Base-by-base conservation (phyloP, 2,888 invertebrate genomes). In the Lordiphosa andalusiaca region DNA sequence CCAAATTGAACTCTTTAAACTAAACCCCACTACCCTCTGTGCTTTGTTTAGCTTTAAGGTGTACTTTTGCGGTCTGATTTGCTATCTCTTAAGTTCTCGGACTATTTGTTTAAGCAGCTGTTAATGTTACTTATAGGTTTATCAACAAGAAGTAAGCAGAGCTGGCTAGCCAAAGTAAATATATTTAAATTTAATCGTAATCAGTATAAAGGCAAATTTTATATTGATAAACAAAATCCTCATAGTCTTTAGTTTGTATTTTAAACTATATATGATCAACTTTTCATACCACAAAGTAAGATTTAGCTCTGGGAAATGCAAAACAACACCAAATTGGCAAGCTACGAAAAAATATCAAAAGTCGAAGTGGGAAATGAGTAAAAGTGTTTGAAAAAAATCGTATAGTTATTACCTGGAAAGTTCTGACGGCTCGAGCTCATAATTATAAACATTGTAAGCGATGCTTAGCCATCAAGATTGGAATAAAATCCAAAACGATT, bases 11-110 rank as follows among this genome's bases (percentile, higher is more conserved):
- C 16, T 16, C 2, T 2, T 16, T 16, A 16, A 48, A 30, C 40
- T 36, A 46, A 59, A 33, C 21, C 49, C 37, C 16, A n/a, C 13
- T 16, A 38, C 39, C 38, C 50, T 21, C 40, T 66, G 74, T 77
- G 82, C 78, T 77, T 81, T 77, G 68, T 64, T 37, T 68, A 82
- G 84, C 77, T 81, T 72, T 80, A 77, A 84, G 78, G 39, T 46
- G 52, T 50, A 71, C 55, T 52, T 52, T 49, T 49, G 16, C 21
- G 57, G 56, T 69, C 59, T 81, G 56, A 67, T 65, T 77, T 81
- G 78, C 77, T 63, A 54, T 19, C 33, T 61, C 19, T 46, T 62
- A 53, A 47, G 61, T 61, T 64, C 48, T 64, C 39, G 13, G 39
- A 38, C 41, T 35, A 37, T 62, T 54, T 42, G 65, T 21, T 33